Percentiles rank a stretch among this genome's conserved stretches.
Evolutionary conservation across 2,797 vertebrate species (phyloP).

Genomic region (Potorous gilbertii): DNA sequence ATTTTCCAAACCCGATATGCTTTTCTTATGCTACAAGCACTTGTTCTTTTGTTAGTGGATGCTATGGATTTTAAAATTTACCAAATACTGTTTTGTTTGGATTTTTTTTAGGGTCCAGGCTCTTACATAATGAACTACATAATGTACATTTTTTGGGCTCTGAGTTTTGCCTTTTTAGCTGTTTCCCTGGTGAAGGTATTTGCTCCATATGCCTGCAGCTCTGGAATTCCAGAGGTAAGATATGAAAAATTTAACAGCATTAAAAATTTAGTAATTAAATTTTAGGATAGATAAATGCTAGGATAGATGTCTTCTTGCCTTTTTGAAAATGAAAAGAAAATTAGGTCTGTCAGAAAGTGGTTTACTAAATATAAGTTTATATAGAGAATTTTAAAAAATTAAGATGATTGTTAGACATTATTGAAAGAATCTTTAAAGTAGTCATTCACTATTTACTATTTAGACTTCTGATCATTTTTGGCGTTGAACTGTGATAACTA

Average conservation of each 20-base stretch:
- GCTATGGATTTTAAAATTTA: neutral
- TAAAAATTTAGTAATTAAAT: neutral
- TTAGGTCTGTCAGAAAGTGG: neutral
- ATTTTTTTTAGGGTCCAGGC: constrained; percentile 92
- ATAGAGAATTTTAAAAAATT: too few relatives aligned
- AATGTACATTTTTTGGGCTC: constrained; percentile 99
- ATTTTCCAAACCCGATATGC: neutral
- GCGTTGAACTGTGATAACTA: neutral
- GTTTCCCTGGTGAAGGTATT: constrained; percentile 98
- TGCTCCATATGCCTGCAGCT: constrained; percentile 98
- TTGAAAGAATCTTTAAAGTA: constrained; percentile 28
- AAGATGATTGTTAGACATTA: neutral
- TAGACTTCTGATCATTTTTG: neutral
- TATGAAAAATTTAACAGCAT: neutral
- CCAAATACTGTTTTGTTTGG: constrained; percentile 39
- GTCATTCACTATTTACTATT: constrained; percentile 23
- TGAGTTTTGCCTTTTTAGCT: constrained; percentile 97
- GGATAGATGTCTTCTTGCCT: neutral
- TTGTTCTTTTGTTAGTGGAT: neutral
- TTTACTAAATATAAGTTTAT: constrained; percentile 21
- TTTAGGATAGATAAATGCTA: neutral
- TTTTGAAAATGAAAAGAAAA: neutral
- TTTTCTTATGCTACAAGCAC: neutral
- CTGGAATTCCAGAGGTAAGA: constrained; percentile 98
- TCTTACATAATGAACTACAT: constrained; percentile 99